phyloP scores from a whole-genome alignment of 2,113 vertebrate genomes.

The Ophiodon elongatus region DNA sequence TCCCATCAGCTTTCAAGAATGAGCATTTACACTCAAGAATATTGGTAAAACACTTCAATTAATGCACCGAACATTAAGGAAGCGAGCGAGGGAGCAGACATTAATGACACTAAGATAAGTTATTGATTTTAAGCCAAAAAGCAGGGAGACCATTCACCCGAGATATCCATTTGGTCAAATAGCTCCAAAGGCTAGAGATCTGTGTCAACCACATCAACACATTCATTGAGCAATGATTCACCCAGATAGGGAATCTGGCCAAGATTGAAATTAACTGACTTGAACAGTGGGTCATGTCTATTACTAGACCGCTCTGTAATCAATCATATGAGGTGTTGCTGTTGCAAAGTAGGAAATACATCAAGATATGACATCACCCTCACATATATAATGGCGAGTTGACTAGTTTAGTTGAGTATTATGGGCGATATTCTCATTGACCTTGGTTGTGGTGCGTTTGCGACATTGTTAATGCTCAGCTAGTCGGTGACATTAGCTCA shows the following conservation, averaged over 20 bases:
- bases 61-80: slow-evolving; percentile 39
- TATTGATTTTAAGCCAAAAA: slow-evolving; percentile 71
- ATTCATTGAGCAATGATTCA: slow-evolving; percentile 63
- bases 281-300: slow-evolving; percentile 68
- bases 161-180: slow-evolving; percentile 66
- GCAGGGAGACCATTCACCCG: slow-evolving; percentile 45
- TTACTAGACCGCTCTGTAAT: slow-evolving; percentile 46
- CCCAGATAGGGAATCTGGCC: slow-evolving; percentile 47
- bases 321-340: slow-evolving; percentile 52
- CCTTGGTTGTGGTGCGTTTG: slow-evolving; percentile 62
- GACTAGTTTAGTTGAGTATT: slow-evolving; percentile 37
- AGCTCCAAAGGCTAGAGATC: slow-evolving; percentile 52
- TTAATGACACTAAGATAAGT: slow-evolving; percentile 62
- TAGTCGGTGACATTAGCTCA: slow-evolving; percentile 39
- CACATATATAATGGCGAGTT: slow-evolving; percentile 54
- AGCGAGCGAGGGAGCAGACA: slow-evolving; percentile 40
- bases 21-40: slow-evolving; percentile 48
- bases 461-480: slow-evolving; percentile 36
- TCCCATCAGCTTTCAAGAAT: slow-evolving; percentile 31
- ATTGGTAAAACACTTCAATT: slow-evolving; percentile 66
- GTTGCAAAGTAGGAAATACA: slow-evolving; percentile 42
- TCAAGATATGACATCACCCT: slow-evolving; percentile 51
- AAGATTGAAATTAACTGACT: slow-evolving; percentile 67
- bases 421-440: slow-evolving; percentile 59
- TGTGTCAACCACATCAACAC: slow-evolving; percentile 64